Evolutionary conservation across 2,888 invertebrate species (phyloP).

Genomic region (Cryptocephalus moraei): DNA sequence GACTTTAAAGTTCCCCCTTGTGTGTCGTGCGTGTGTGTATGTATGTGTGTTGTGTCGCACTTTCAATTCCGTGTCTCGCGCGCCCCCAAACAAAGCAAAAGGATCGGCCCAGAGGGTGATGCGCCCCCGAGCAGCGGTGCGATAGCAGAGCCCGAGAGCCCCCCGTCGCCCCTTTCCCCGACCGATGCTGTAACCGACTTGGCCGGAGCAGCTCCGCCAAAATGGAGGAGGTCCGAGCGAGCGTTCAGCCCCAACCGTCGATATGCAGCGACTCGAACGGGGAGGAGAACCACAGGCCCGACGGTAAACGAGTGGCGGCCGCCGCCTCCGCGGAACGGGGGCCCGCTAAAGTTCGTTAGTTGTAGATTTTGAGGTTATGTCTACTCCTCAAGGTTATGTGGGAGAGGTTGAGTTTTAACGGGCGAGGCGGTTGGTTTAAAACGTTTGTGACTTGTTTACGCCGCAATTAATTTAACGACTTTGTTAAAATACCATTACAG

Average conservation of each 20-base stretch:
- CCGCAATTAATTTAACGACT: too few relatives aligned
- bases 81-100: conserved; percentile 27
- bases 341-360: background rate
- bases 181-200: conserved; percentile 30
- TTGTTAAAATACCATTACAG: too few relatives aligned
- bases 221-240: conserved; percentile 39
- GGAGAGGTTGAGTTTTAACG: too few relatives aligned
- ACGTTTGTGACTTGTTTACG: too few relatives aligned
- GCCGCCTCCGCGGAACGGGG: too few relatives aligned
- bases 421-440: too few relatives aligned
- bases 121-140: too few relatives aligned
- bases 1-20: conserved; percentile 31
- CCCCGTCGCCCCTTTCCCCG: conserved; percentile 5
- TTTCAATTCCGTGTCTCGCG: conserved; percentile 21
- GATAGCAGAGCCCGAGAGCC: conserved; percentile 4
- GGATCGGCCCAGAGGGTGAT: conserved; percentile 3
- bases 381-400: conserved; percentile 23
- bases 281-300: conserved; percentile 30
- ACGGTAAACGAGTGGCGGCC: conserved; percentile 24
- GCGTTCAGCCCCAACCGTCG: conserved; percentile 34
- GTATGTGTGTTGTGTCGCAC: conserved; percentile 19
- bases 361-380: conserved; percentile 25
- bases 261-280: conserved; percentile 36
- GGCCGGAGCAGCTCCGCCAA: conserved; percentile 26
- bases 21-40: too few relatives aligned